Conservation (phyloP, 2,888 invertebrate genomes). For the Lepidocyrtinus sp. region DNA sequence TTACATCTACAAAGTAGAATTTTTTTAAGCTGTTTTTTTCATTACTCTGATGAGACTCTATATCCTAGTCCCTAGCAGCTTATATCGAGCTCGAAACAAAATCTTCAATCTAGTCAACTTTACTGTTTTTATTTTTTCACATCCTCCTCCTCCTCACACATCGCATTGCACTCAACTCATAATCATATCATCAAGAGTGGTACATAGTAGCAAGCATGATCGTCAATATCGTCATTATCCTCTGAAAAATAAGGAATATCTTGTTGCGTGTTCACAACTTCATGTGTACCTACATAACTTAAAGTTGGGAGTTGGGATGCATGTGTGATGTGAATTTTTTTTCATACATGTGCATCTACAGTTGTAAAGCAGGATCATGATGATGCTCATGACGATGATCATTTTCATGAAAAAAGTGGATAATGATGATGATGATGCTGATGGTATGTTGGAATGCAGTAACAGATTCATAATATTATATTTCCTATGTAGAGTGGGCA, state of each 20-base stretch:
- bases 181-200: neutral
- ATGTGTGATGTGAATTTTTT: constrained; percentile 3
- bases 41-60: neutral
- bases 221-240: too few relatives aligned
- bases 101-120: neutral
- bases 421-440: neutral
- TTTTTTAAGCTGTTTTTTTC: constrained; percentile 13
- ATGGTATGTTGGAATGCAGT: constrained; percentile 47
- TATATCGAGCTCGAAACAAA: neutral
- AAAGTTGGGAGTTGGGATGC: neutral
- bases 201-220: neutral
- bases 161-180: constrained; percentile 5
- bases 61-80: neutral
- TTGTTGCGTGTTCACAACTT: constrained; percentile 19
- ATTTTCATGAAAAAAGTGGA: constrained; percentile 11
- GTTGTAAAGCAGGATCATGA: constrained; percentile 3
- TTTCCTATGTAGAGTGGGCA: too few relatives aligned
- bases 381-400: constrained; percentile 3
- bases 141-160: constrained; percentile 14
- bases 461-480: constrained; percentile 31
- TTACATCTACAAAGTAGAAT: neutral
- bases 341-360: neutral
- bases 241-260: constrained; percentile 13
- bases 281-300: neutral
- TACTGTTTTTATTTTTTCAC: constrained; percentile 23